Base-by-base conservation (phyloP, 2,888 invertebrate species). In the Mythimna pallens region DNA sequence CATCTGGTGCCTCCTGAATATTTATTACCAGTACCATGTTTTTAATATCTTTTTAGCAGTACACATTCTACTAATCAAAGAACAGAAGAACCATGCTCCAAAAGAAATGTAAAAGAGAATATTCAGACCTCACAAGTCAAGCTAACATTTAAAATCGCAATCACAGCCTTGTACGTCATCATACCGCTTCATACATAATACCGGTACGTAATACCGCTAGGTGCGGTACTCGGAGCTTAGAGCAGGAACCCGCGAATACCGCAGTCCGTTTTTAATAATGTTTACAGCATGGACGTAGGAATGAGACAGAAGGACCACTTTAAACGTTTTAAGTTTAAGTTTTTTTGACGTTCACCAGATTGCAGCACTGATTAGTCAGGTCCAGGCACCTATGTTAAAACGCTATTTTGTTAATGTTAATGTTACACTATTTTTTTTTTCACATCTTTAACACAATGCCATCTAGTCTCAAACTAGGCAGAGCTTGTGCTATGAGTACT, bases 211-310 rank as follows among this genome's bases (percentile, higher is more conserved):
- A 57, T 62, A 73, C 54, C 3, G 74, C 59, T 78, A 75, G 70
- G 79, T 70, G 65, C 65, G 58, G 76, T 70, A 70, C 74, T 76
- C 59, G 9, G 61, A 73, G 75, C 74, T 71, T 78, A 72, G 54
- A 69, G 54, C 63, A 58, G 67, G 73, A 70, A 65, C 73, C 62
- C 69, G 65, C 77, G 70, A 82, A 73, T 71, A 69, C 79, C 63
- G 62, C 82, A 69, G 70, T 76, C 68, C 82, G 79, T 76, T 87
- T 90, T 90, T 89, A 90, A 88, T 90, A 89, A 90, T 90, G 88
- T 90, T 89, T 87, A 86, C 88, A 82, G 85, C 82, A 83, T 70
- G 65, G 22, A 50, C 1, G 77, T 72, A 85, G 80, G 74, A 3
- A 22, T 10, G 9, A 3, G 20, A 34, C 77, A 80, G 80, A 80